These are phyloP conservation scores for Timema podura DNA, from an alignment of 2,888 invertebrate species.

Conservation along the genomic window DNA sequence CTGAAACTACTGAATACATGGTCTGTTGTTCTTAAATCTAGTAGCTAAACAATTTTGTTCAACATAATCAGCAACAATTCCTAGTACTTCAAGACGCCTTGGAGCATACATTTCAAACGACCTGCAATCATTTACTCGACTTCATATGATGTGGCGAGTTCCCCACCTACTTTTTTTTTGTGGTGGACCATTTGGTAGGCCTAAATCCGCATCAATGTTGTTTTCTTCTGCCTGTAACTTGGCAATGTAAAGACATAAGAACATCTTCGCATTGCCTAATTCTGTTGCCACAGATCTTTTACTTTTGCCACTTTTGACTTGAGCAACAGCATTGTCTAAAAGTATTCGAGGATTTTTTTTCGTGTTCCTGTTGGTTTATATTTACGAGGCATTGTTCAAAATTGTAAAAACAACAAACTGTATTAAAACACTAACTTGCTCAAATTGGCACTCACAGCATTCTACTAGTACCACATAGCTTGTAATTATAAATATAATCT, in stretches of 20 bases:
- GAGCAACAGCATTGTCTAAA: not conserved
- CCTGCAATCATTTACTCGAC: slow-evolving; percentile 11
- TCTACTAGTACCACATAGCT: not conserved
- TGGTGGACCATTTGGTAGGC: not conserved
- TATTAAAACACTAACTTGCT: not conserved
- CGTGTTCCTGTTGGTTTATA: not conserved
- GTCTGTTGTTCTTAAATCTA: not conserved
- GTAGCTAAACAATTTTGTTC: not conserved
- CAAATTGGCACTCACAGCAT: not conserved
- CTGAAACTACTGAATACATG: not conserved
- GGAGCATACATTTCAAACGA: slow-evolving; percentile 6
- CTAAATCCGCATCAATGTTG: not conserved
- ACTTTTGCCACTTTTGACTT: not conserved
- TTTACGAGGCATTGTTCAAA: slow-evolving; percentile 4
- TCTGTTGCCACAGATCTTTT: slow-evolving; percentile 7
- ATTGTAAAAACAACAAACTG: not conserved
- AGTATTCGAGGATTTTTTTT: slow-evolving; percentile 6
- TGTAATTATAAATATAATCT: not conserved
- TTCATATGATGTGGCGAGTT: not conserved
- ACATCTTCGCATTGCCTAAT: not conserved
- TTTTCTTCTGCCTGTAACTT: slow-evolving; percentile 11
- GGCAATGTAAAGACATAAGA: slow-evolving; percentile 8
- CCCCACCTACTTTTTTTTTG: not conserved
- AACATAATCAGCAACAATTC: not conserved
- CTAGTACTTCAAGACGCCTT: not conserved